Evolutionary conservation across 2,888 invertebrate genomes (phyloP).

Genomic region (Protophormia terraenovae): DNA sequence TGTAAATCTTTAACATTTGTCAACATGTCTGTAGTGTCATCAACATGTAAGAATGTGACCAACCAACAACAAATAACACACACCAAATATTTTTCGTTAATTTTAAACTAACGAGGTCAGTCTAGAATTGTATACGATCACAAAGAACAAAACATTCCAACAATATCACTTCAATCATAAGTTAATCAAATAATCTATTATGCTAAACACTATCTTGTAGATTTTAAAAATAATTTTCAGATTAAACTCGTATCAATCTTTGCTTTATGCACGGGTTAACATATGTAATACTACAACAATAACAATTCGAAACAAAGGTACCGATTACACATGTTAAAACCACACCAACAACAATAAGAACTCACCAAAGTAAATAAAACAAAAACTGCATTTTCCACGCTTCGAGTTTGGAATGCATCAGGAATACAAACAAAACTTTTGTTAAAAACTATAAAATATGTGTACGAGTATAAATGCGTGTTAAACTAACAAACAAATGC

Average conservation of each 20-base stretch:
- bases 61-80: background rate
- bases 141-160: background rate
- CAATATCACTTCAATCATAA: no score
- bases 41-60: constrained; percentile 52
- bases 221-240: background rate
- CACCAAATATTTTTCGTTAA: background rate
- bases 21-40: constrained; percentile 54
- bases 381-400: constrained; percentile 1
- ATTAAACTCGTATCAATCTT: background rate
- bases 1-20: constrained; percentile 57
- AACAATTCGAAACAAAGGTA: constrained; percentile 20
- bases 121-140: no score
- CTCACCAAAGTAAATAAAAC: background rate
- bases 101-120: background rate
- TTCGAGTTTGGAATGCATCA: constrained; percentile 12
- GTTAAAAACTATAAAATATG: background rate
- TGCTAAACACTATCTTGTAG: no score
- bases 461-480: background rate
- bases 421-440: constrained; percentile 11
- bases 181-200: no score
- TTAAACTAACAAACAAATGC: background rate
- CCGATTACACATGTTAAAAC: constrained; percentile 44
- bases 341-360: background rate
- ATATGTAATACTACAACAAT: background rate
- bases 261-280: background rate